phyloP scores from a whole-genome alignment of 2,888 invertebrate species.

The Megastigmus dorsalis region DNA sequence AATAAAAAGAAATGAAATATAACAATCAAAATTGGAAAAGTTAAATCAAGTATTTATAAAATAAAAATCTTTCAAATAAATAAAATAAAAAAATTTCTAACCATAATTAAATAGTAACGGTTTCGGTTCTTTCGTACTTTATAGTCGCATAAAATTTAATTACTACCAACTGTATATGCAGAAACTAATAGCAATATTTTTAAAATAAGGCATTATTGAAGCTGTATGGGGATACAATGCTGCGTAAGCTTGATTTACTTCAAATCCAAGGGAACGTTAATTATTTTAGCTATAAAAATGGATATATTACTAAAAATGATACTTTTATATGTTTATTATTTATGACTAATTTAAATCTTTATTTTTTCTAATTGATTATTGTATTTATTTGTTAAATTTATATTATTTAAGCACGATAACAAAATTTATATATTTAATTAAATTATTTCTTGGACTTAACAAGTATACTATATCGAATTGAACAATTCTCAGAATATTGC shows the following conservation, averaged over 20 bases:
- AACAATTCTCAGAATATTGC: too few relatives aligned
- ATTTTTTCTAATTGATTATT: too few relatives aligned
- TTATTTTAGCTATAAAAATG: too few relatives aligned
- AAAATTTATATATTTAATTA: too few relatives aligned
- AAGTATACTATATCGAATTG: too few relatives aligned
- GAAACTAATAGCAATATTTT: slow-evolving; percentile 19
- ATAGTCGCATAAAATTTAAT: slow-evolving; percentile 28
- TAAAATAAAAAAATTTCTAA: slow-evolving; percentile 10
- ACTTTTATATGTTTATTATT: too few relatives aligned
- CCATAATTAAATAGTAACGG: slow-evolving; percentile 6
- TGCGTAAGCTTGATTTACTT: slow-evolving; percentile 17
- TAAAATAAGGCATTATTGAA: slow-evolving; percentile 1
- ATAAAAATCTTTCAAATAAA: background rate
- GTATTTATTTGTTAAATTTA: too few relatives aligned
- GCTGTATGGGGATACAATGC: background rate
- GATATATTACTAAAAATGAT: too few relatives aligned
- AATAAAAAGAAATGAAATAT: too few relatives aligned
- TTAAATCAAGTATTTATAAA: background rate
- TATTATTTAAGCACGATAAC: too few relatives aligned
- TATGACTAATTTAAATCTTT: too few relatives aligned
- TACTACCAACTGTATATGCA: background rate
- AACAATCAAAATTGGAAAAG: background rate
- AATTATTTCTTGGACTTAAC: too few relatives aligned
- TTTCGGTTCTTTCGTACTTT: slow-evolving; percentile 6
- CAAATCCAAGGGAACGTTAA: background rate